Evolutionary conservation across 2,113 vertebrate species (phyloP), one percentile per base, ranked within the genome.

Genomic region (Microtus richardsoni): DNA sequence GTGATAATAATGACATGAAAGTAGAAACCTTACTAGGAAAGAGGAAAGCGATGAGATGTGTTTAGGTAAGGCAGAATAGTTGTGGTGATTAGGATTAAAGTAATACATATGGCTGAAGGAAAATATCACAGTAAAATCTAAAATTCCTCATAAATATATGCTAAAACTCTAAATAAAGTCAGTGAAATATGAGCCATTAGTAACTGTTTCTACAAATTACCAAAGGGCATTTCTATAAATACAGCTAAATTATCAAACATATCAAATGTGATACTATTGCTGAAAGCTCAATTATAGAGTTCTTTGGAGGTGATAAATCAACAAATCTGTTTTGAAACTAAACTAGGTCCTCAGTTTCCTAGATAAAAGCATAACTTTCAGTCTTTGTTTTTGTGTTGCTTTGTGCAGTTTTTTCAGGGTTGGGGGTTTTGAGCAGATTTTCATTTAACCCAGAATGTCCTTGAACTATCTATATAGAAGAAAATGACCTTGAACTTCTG

Each of bases 401-500:
- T 16, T 54, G 36, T 71, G 33, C 5, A 2, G 16, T 26, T 28
- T 89, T 92, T 73, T 14, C 73, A 75, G 11, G 39, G 80, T 83
- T 5, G 5, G 12, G 1, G 6, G 0, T 4, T 5, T 47, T n/a
- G 33, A 52, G 12, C 30, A 49, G 10, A 41, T 28, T 49, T 49
- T 49, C 3, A 49, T 21, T 47, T 47, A 85, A 33, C 41, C 62
- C 16, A 36, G 28, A 6, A 30, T 36, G 10, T 11, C 30, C 28
- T 47, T 33, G 16, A 66, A 5, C 26, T 33, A 8, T 44, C 10
- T 83, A n/a, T 83, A 62, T 41, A 44, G 16, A 82, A 82, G 2
- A 64, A 8, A 9, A 47, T 44, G 26, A 22, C 8, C 24, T 84
- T 68, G 14, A 49, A 66, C 47, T 66, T 66, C 41, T 47, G 62